These are phyloP conservation scores for Crocallis elinguaria DNA, from an alignment of 2,888 invertebrate species.

Conservation along the genomic window DNA sequence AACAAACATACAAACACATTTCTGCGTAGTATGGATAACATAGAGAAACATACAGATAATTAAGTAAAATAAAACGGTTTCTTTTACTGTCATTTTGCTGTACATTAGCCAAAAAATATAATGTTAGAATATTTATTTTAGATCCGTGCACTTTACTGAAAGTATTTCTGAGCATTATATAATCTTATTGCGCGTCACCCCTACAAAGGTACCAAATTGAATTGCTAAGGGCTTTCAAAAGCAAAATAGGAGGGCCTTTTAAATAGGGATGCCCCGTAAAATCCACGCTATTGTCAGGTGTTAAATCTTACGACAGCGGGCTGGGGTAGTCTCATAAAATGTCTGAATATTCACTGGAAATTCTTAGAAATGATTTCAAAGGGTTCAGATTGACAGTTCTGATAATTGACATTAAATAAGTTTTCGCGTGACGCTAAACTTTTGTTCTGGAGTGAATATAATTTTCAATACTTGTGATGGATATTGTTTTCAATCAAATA, in stretches of 20 bases:
- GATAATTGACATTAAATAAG: too few species aligned
- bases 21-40: too few species aligned
- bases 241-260: constrained; percentile 42
- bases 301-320: constrained; percentile 22
- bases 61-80: too few species aligned
- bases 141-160: not conserved
- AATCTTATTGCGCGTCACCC: constrained; percentile 25
- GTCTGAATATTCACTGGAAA: constrained; percentile 20
- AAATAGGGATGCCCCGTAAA: constrained; percentile 21
- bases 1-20: too few species aligned
- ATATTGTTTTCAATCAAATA: too few species aligned
- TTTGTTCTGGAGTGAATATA: too few species aligned
- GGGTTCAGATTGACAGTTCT: not conserved
- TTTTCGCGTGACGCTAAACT: too few species aligned
- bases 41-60: too few species aligned
- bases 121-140: too few species aligned
- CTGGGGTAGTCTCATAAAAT: constrained; percentile 17
- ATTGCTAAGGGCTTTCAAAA: constrained; percentile 58
- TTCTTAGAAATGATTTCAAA: constrained; percentile 10
- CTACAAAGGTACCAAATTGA: constrained; percentile 51
- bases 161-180: constrained; percentile 30
- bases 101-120: too few species aligned
- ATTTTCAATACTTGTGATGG: too few species aligned
- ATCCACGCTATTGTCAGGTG: constrained; percentile 24
- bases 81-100: too few species aligned